Evolutionary conservation across 2,888 invertebrate species (phyloP), one percentile per base, ranked within the genome.

Genomic region (Artemia sinica): DNA sequence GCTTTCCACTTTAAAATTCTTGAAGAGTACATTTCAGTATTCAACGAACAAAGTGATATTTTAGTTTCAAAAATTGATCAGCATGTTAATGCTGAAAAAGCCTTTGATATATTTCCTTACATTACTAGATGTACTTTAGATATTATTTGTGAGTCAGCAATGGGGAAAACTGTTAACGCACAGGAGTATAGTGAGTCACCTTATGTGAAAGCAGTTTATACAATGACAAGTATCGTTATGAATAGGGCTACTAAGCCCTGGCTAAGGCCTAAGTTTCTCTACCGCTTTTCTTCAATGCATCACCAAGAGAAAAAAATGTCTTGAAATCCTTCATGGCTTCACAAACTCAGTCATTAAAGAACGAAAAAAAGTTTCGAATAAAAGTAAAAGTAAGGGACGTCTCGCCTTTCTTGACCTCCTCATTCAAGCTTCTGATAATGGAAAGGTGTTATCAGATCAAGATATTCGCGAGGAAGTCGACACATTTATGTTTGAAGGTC

Each of bases 1-100:
- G 83, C 88, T 0, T 89, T 88, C 76, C 89, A 89, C 77, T 88
- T 88, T 75, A 84, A 85, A 74, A 87, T 88, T 71, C 77, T 89
- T 68, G 84, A 87, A 74, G 83, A 85, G 73, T 88, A 87, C 76
- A 76, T 86, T 8, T 83, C 84, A 9, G 82, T 86, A 0, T 87
- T 89, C 75, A 83, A 86, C 73, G 82, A 82, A 69, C 85, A 86
- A 71, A 80, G 82, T 28, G 77, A 78, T 63, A 78, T 84, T 28
- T 78, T 89, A 69, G 76, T 83, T 0, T 75, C 82, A 1, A 83
- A 83, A 73, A 76, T 88, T 41, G 74, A 74, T 49, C 72, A 74
- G 49, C 76, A 63, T 28, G 49, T 48, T n/a, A 48, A 67, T 11
- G 66, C 66, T 5, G 66, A 72, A 65, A 68, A 65, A 48, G 63